Percentiles rank a stretch among this genome's conserved stretches.
Evolutionary conservation across 2,797 vertebrate genomes (phyloP).

Genomic region (Amniataba percoides): DNA sequence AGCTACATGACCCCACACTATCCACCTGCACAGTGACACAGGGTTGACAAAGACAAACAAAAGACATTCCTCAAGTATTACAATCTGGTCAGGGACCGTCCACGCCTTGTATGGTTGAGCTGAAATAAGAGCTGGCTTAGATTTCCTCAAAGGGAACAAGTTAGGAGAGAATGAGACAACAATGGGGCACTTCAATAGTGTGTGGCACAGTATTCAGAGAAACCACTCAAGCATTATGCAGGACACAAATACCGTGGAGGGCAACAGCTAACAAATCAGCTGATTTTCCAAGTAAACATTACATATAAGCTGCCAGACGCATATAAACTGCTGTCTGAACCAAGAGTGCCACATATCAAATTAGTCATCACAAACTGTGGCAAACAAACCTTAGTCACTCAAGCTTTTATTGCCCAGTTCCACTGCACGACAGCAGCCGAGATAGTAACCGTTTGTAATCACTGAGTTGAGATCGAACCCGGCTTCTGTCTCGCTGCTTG

Average conservation of each 20-base stretch:
- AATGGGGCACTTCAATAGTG: conserved; percentile 4
- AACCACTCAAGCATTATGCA: conserved; percentile 3
- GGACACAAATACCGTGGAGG: conserved; percentile 4
- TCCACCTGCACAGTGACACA: conserved; percentile 84
- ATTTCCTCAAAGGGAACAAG: conserved; percentile 35
- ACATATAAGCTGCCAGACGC: conserved; percentile 38
- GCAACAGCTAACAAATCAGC: not conserved
- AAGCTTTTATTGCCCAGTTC: conserved; percentile 12
- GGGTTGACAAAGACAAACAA: conserved; percentile 73
- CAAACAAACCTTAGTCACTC: conserved; percentile 17
- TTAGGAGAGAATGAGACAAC: conserved; percentile 17
- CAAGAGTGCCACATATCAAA: not conserved
- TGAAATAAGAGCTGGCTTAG: conserved; percentile 62
- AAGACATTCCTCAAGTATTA: conserved; percentile 81
- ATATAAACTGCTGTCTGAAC: conserved; percentile 5
- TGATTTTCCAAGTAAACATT: conserved; percentile 6
- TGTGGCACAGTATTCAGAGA: not conserved
- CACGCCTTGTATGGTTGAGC: conserved; percentile 63
- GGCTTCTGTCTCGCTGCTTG: conserved; percentile 63
- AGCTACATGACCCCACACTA: conserved; percentile 68
- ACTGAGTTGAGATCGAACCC: conserved; percentile 33
- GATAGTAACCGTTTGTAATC: conserved; percentile 39
- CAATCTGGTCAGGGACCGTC: conserved; percentile 57
- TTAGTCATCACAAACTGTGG: conserved; percentile 22
- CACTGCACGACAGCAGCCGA: conserved; percentile 1